A percentile compares a stretch with the other conserved stretches of the same genome.
Evolutionary conservation across 1,140 invertebrate species (phyloP).

Genomic region (Thalassaphorura encarpata): DNA sequence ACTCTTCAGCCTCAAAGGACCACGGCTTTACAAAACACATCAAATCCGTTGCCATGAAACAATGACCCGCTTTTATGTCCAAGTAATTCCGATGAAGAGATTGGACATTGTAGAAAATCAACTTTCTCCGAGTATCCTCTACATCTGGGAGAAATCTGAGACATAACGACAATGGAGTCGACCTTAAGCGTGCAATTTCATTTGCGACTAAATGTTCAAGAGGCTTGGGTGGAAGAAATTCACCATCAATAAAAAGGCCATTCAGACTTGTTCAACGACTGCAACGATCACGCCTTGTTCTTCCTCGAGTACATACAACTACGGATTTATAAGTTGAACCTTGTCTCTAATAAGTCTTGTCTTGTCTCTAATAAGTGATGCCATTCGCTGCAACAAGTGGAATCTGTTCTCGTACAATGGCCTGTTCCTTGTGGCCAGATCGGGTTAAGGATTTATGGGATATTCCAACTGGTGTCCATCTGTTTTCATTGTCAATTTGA

Average conservation of each 20-base stretch:
- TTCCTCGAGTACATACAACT: not conserved
- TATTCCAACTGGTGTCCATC: not conserved
- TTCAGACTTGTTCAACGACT: slow-evolving; percentile 3
- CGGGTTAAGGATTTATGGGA: not conserved
- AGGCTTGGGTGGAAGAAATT: not conserved
- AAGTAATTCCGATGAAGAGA: not conserved
- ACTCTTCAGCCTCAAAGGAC: not conserved
- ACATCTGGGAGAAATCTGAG: not conserved
- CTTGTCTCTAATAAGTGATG: too few relatives aligned
- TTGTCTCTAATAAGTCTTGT: too few relatives aligned
- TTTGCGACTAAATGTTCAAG: not conserved
- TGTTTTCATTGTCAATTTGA: not conserved
- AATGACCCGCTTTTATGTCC: slow-evolving; percentile 1
- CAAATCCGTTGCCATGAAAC: not conserved
- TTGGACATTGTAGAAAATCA: slow-evolving; percentile 13
- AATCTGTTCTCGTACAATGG: not conserved
- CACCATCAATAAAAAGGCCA: slow-evolving; percentile 12
- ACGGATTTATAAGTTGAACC: not conserved
- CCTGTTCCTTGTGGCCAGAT: not conserved
- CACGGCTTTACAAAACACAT: slow-evolving; percentile 10
- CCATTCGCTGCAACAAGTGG: not conserved
- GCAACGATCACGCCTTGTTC: not conserved
- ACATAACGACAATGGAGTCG: not conserved
- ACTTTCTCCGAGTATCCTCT: not conserved
- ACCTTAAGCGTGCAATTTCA: not conserved